Conservation (phyloP, 2,797 vertebrate genomes). For the Galago senegalensis region DNA sequence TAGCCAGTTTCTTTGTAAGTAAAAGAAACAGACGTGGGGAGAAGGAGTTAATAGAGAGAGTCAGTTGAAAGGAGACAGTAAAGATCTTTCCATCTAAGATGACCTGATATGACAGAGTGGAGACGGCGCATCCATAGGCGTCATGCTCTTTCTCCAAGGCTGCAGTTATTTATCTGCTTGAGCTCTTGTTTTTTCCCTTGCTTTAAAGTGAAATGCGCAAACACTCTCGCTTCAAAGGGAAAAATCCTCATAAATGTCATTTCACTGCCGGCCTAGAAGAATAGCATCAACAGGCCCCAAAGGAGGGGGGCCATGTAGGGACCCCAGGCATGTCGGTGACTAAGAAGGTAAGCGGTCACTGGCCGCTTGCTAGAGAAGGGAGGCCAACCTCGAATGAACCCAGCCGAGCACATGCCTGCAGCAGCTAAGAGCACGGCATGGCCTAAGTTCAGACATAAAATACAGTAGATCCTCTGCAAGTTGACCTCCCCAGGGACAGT, state of each 20-base stretch:
- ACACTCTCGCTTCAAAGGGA: conserved; percentile 82
- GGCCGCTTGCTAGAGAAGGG: neutral
- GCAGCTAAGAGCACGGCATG: neutral
- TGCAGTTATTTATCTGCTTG: conserved; percentile 68
- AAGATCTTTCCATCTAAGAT: conserved; percentile 1
- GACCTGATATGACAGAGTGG: neutral
- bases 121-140: neutral
- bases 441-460: neutral
- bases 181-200: conserved; percentile 76
- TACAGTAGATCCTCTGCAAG: too few species aligned
- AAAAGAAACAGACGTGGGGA: neutral
- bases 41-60: conserved; percentile 31
- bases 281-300: conserved; percentile 64
- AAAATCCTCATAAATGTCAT: conserved; percentile 81
- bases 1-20: neutral
- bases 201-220: conserved; percentile 82
- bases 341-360: neutral
- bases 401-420: neutral
- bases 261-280: conserved; percentile 77
- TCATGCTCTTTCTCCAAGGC: conserved; percentile 64
- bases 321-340: conserved; percentile 61
- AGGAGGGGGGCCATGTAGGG: neutral
- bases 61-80: conserved; percentile 55
- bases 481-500: too few species aligned
- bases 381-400: neutral